Evolutionary conservation across 2,888 invertebrate genomes (phyloP), one percentile per base, ranked within the genome.

Genomic region (Pyralis farinalis): DNA sequence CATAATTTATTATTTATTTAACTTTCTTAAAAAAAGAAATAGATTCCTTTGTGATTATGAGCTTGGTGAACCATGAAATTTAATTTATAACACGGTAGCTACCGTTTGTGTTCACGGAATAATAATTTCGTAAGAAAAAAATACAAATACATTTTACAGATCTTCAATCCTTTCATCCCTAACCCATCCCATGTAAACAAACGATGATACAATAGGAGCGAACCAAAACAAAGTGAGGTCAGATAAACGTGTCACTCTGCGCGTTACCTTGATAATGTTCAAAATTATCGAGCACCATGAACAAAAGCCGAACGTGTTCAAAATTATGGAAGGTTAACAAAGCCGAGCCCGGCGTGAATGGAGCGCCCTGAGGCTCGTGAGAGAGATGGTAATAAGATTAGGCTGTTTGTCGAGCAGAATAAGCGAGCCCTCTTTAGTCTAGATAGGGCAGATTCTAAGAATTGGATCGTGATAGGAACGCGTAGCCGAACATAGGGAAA

Each of bases 261-360:
- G 29, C 29, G 9, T 34, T 35, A 35, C 35, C 16, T 29, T 36
- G 36, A 36, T 36, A 36, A 36, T 36, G 28, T 36, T 36, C 29
- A 20, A 20, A 36, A 28, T 36, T 20, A 36, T 29, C 36, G 29
- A 28, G 27, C 12, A 12, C 27, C 10, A 28, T 20, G 20, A 29
- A 36, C 36, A 36, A 29, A 35, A 35, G 35, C 16, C 12, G 7
- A 16, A 7, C 10, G 30, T 30, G 36, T 9, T 36, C 27, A 16
- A 36, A 16, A 47, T 45, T 36, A 47, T 49, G 42, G 48, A 40
- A 39, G 12, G 40, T 44, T 47, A 54, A 58, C 53, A 55, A 56
- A 49, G 28, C 34, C 8, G n/a, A 10, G 7, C 21, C 10, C 11
- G 34, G 12, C 16, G 3, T 16, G 16, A 16, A 16, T 16, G 16